Percentiles rank a stretch among this genome's conserved stretches.
Evolutionary conservation across 2,888 invertebrate genomes (phyloP).

Genomic region (Spatulosminthurus flaviceps): DNA sequence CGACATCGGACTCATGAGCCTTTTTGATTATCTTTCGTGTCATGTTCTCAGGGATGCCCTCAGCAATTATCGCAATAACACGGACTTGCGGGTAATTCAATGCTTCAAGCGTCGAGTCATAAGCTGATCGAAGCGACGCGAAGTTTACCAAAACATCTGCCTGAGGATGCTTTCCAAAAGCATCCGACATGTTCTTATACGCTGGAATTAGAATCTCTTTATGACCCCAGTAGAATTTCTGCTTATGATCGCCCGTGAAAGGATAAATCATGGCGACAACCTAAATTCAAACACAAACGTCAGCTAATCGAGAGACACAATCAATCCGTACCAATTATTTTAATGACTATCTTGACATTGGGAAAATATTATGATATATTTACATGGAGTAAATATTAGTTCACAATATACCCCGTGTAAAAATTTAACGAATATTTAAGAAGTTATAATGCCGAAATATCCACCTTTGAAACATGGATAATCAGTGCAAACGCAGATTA

Average conservation of each 20-base stretch:
- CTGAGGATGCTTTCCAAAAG: conserved; percentile 92
- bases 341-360: too few relatives aligned
- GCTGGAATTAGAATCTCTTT: conserved; percentile 93
- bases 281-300: conserved; percentile 44
- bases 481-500: too few relatives aligned
- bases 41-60: conserved; percentile 99
- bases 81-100: conserved; percentile 93
- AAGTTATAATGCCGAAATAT: too few relatives aligned
- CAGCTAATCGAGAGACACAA: too few relatives aligned
- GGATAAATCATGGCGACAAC: conserved; percentile 97
- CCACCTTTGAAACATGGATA: too few relatives aligned
- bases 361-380: too few relatives aligned
- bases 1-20: conserved; percentile 84
- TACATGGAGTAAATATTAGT: too few relatives aligned
- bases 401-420: too few relatives aligned
- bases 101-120: conserved; percentile 94
- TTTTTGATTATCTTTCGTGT: conserved; percentile 89
- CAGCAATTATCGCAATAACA: conserved; percentile 97
- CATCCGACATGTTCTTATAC: conserved; percentile 97
- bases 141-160: conserved; percentile 97
- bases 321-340: too few relatives aligned
- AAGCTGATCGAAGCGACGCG: conserved; percentile 96
- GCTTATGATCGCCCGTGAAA: conserved; percentile 97
- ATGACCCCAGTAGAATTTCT: conserved; percentile 99
- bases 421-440: too few relatives aligned